phyloP scores from a whole-genome alignment of 2,888 invertebrate genomes.

The Troides aeacus region DNA sequence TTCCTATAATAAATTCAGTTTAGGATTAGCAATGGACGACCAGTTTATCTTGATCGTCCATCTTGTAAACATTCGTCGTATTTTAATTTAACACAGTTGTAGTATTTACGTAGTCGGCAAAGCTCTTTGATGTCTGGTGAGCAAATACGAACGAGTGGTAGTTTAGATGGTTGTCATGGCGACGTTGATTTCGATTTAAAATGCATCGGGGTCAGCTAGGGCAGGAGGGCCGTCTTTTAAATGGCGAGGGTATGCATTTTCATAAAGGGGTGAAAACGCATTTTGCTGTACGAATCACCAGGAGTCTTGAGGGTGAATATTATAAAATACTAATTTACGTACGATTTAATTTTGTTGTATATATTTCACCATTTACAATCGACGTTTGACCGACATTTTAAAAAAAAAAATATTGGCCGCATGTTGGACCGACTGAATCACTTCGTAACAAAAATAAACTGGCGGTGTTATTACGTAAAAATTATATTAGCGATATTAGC shows the following conservation, averaged over 20 bases:
- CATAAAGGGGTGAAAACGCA: conserved; percentile 58
- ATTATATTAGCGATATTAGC: too few species aligned
- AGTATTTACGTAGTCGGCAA: conserved; percentile 17
- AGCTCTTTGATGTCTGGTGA: conserved; percentile 56
- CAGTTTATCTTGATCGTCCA: conserved; percentile 48
- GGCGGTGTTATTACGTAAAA: neutral
- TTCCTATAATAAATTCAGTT: conserved; percentile 48
- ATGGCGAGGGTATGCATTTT: conserved; percentile 39
- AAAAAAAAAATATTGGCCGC: neutral
- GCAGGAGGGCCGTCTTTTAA: conserved; percentile 36
- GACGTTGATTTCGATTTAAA: conserved; percentile 63
- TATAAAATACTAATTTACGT: neutral
- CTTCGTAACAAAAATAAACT: conserved; percentile 3
- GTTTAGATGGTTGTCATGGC: conserved; percentile 68
- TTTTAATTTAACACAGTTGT: conserved; percentile 32
- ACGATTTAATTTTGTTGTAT: neutral
- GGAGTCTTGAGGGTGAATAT: conserved; percentile 34
- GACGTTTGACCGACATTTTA: neutral
- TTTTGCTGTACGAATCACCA: conserved; percentile 66
- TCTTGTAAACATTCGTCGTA: conserved; percentile 37
- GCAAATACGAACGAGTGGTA: conserved; percentile 49
- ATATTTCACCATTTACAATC: neutral
- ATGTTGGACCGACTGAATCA: neutral
- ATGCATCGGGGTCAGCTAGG: conserved; percentile 56
- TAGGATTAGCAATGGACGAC: conserved; percentile 33